Conservation (phyloP, 2,797 vertebrate species). For the Macrochelys suwanniensis region DNA sequence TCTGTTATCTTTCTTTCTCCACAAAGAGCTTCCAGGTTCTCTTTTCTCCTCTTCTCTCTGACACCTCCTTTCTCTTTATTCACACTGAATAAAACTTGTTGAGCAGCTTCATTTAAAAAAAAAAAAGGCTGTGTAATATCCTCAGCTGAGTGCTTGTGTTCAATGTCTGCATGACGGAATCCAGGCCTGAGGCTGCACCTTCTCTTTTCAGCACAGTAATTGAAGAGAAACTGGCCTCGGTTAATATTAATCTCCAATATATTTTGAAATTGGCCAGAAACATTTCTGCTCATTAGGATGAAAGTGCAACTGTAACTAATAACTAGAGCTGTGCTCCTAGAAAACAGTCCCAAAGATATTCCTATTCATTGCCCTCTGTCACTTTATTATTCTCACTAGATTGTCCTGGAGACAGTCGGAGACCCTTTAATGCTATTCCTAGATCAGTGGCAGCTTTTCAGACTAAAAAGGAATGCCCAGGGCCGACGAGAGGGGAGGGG, state of each 20-base stretch:
- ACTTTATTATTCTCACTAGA: neutral
- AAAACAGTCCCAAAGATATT: neutral
- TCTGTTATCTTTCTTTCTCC: neutral
- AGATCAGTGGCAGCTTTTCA: neutral
- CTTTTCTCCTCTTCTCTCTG: neutral
- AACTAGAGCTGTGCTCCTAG: neutral
- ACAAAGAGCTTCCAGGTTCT: neutral
- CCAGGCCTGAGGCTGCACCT: neutral
- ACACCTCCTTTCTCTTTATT: neutral
- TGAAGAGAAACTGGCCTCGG: neutral
- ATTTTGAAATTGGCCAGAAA: neutral
- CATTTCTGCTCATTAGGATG: neutral
- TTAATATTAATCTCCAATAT: neutral
- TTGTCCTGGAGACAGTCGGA: neutral
- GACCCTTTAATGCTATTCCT: neutral
- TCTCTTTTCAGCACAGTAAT: neutral
- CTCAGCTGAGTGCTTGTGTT: neutral
- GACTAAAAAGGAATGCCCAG: neutral
- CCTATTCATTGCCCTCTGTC: neutral
- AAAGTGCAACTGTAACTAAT: conserved; percentile 17
- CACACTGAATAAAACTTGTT: neutral
- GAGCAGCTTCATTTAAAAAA: neutral
- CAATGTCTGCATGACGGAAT: rapidly evolving
- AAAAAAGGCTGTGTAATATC: neutral
- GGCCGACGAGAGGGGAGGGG: no score